Base-by-base conservation (phyloP, 2,113 vertebrate species). In the Cottus gobio region DNA sequence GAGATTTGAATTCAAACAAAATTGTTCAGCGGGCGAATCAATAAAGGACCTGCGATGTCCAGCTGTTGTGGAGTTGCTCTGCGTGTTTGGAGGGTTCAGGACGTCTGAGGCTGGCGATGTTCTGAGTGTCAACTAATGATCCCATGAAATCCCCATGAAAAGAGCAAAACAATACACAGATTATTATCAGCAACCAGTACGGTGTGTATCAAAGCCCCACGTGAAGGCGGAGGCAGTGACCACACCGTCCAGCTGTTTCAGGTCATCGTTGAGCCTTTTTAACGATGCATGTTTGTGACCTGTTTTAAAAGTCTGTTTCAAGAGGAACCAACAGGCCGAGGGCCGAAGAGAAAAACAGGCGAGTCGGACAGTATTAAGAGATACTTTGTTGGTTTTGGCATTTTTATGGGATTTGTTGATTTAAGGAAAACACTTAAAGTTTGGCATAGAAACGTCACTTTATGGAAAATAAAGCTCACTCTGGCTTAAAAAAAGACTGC, bases 1-100 rank as follows among this genome's bases (percentile, higher is more conserved):
- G 52, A 78, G 34, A 75, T 36, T 80, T 50, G 12, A 65, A 79
- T 80, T 78, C n/a, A 62, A 46, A 57, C 64, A 34, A 75, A 72
- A 57, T 37, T 61, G 50, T 34, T 62, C 26, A 48, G 67, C 42
- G 12, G 64, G 22, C 7, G 13, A 58, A 69, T 69, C 74, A 57
- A 73, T 64, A 62, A 78, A 69, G 31, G 78, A 48, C 0, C 31
- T 34, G 5, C 48, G 54, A 46, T 30, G 7, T 63, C 54, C 34
- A 28, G 42, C 54, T 71, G 5, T 6, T 13, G 52, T 78, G 62
- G n/a, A 73, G 31, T 15, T 9, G 16, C 48, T 44, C 36, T 1
- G 36, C 30, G 36, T 37, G 36, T 37, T 0, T 9, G 36, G 7
- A 37, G 36, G 36, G 36, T 9, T 30, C 13, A 42, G n/a, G 22